Conservation (phyloP, 2,888 invertebrate genomes). For the Megaustenia siamemsis region DNA sequence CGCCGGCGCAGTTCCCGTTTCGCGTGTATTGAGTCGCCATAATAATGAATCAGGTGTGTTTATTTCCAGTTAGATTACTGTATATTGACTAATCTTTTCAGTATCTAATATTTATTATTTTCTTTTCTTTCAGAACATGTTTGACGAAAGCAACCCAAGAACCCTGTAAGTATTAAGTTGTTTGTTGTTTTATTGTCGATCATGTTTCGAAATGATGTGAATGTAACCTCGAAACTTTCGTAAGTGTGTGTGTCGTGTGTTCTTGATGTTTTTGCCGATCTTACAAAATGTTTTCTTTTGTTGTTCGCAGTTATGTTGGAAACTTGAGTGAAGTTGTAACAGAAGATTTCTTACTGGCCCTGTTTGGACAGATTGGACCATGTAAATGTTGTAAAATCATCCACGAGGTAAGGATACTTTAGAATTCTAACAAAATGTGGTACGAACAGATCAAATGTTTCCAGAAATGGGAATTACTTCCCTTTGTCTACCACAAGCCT, state of each 20-base stretch:
- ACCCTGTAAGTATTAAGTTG: conserved; percentile 77
- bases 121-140: conserved; percentile 69
- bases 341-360: conserved; percentile 94
- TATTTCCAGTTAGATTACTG: conserved; percentile 58
- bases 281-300: conserved; percentile 50
- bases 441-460: not conserved
- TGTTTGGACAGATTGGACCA: conserved; percentile 98
- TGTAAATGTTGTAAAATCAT: conserved; percentile 99
- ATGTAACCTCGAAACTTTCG: conserved; percentile 54
- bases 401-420: conserved; percentile 85
- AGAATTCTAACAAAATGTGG: not conserved
- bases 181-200: conserved; percentile 53
- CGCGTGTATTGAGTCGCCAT: conserved; percentile 73
- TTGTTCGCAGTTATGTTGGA: conserved; percentile 89
- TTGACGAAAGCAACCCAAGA: conserved; percentile 70
- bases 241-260: conserved; percentile 48
- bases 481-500: conserved; percentile 17
- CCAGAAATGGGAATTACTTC: conserved; percentile 45
- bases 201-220: conserved; percentile 38
- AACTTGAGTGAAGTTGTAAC: conserved; percentile 96
- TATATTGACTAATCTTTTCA: conserved; percentile 34
- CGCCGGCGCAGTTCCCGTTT: conserved; percentile 68
- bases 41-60: conserved; percentile 71
- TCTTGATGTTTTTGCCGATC: conserved; percentile 47
- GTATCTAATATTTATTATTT: conserved; percentile 52